Evolutionary conservation across 2,797 vertebrate species (phyloP).

Genomic region (Rhinogobio ventralis): DNA sequence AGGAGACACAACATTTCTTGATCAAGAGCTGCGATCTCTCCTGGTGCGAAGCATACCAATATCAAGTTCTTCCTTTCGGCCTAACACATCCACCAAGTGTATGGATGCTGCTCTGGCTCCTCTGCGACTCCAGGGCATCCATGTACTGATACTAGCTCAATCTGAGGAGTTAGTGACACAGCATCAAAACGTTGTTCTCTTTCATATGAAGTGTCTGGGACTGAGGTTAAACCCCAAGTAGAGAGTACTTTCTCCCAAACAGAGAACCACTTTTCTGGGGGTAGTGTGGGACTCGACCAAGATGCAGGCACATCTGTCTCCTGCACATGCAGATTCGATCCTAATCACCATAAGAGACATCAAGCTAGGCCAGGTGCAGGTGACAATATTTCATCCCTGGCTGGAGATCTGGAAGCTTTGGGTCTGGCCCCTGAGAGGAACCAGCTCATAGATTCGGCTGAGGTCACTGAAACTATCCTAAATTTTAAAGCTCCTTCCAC

Average conservation of each 20-base stretch:
- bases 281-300: background rate
- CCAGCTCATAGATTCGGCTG: no score
- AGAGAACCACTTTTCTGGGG: background rate
- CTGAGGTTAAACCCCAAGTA: background rate
- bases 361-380: background rate
- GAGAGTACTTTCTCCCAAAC: background rate
- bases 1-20: no score
- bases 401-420: no score
- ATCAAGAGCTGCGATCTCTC: no score
- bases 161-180: background rate
- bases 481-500: no score
- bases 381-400: no score
- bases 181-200: background rate
- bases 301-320: background rate
- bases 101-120: background rate
- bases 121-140: background rate
- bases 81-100: background rate
- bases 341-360: background rate
- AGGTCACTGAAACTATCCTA: no score
- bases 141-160: background rate
- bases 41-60: background rate
- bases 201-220: background rate
- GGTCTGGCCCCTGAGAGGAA: no score
- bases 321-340: background rate
- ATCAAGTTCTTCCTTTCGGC: background rate